Evolutionary conservation across 2,797 vertebrate genomes (phyloP), one percentile per base, ranked within the genome.

Genomic region (Sebastes itinus): DNA sequence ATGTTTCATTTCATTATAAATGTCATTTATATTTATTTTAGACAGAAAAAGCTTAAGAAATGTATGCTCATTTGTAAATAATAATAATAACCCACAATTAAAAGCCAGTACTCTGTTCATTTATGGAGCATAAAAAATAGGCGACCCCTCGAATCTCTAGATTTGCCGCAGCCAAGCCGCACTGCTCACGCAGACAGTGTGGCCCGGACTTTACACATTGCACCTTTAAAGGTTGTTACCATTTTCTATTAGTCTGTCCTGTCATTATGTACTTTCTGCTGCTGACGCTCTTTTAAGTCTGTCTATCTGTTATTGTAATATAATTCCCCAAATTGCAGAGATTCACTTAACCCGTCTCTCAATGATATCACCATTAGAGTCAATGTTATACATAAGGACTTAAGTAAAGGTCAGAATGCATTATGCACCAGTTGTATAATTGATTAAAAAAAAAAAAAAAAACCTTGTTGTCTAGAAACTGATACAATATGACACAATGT

Each of bases 401-500:
- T 55, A 42, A 22, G 25, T 22, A 66, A 64, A 72, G 77, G 80
- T 81, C 88, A 83, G 35, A 61, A 35, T 70, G 6, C 38, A 61
- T 61, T 60, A 74, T 71, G 59, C 5, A 16, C 46, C 54, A 54
- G 52, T 62, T 78, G 56, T 78, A 22, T 65, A 77, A 77, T 54
- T 86, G 33, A 81, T 87, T 74, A 64, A 32, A 70, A 77, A 46
- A 25, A 70, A 68, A 18, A 30, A 1, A 16, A 38, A 38, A 33
- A 1, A 14, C 1, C 1, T 9, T 28, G 28, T 11, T 58, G 60
- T 62, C 13, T 59, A 55, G 65, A 77, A 83, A 60, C 67, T 80
- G 75, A 90, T 66, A 16, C 22, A 78, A 18, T 81, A 66, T 78
- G 84, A 89, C 87, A 77, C 72, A 28, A 58, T 28, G 69, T 52